Evolutionary conservation across 1,140 invertebrate genomes (phyloP).

Genomic region (Drosophila jambulina): DNA sequence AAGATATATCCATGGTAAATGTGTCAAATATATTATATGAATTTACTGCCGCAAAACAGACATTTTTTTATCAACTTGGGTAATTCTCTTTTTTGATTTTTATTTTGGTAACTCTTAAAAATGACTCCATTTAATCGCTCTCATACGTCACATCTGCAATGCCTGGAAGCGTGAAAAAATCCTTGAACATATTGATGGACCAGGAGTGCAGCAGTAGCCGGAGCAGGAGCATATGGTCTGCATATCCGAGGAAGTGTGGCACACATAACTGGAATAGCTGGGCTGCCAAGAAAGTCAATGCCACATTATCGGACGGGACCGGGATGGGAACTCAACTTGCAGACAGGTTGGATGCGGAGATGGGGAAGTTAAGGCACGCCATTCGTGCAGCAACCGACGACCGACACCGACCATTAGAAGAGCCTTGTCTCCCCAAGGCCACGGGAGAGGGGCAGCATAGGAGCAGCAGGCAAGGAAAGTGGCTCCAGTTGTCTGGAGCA

Average conservation of each 20-base stretch:
- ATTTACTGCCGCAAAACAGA: background rate
- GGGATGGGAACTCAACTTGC: conserved; percentile 9
- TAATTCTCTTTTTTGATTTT: background rate
- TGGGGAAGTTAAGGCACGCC: conserved; percentile 18
- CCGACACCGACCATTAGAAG: conserved; percentile 40
- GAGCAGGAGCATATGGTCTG: conserved; percentile 51
- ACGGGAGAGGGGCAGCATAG: conserved; percentile 7
- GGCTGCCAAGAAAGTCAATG: conserved; percentile 47
- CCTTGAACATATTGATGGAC: conserved; percentile 79
- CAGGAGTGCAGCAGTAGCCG: conserved; percentile 75
- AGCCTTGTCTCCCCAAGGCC: conserved; percentile 33
- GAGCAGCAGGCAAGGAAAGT: conserved; percentile 22
- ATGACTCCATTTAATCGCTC: background rate
- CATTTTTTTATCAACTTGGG: background rate
- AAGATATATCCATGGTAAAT: background rate
- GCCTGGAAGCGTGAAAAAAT: conserved; percentile 76
- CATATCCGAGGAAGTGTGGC: conserved; percentile 43
- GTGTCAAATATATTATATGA: too few relatives aligned
- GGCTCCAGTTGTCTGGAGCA: conserved; percentile 39
- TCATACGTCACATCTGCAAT: conserved; percentile 11
- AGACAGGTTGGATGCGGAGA: background rate
- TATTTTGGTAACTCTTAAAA: background rate
- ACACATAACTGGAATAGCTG: conserved; percentile 72
- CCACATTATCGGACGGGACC: conserved; percentile 23
- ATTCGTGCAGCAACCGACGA: conserved; percentile 18